These are phyloP conservation scores for Noctilio leporinus DNA, from an alignment of 2,113 vertebrate species.

Conservation along the genomic window DNA sequence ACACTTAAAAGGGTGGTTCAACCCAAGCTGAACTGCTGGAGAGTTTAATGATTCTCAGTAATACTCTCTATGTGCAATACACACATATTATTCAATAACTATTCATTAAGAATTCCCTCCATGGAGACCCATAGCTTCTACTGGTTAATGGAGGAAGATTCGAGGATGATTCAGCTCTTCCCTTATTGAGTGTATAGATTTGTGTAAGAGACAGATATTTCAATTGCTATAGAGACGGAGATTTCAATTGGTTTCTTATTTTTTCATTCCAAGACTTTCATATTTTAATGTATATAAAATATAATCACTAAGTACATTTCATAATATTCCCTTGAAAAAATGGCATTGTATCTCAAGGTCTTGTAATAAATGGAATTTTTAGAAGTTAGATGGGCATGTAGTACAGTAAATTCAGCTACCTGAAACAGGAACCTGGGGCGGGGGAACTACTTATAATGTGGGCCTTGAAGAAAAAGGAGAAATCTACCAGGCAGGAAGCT, in stretches of 20 bases:
- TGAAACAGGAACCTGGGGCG: background rate
- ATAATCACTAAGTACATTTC: background rate
- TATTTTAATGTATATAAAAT: constrained; percentile 16
- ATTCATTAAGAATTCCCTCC: background rate
- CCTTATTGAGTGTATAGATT: background rate
- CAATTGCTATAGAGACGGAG: background rate
- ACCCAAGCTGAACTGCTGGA: background rate
- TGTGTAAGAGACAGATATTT: background rate
- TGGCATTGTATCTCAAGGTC: background rate
- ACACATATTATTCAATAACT: background rate
- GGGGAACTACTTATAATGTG: background rate
- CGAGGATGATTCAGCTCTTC: background rate
- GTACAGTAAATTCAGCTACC: background rate
- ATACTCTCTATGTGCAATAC: background rate
- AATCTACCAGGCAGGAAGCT: background rate
- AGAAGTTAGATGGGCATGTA: background rate
- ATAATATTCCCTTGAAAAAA: background rate
- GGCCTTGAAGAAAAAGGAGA: background rate
- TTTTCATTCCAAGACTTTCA: background rate
- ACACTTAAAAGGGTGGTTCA: background rate
- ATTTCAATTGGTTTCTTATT: background rate
- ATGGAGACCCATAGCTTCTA: background rate
- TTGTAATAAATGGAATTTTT: background rate
- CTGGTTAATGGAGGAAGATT: background rate
- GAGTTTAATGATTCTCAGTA: background rate